A percentile compares a stretch with the other conserved stretches of the same genome.
Evolutionary conservation across 2,113 vertebrate species (phyloP).

Genomic region (Oceanodroma tethys): DNA sequence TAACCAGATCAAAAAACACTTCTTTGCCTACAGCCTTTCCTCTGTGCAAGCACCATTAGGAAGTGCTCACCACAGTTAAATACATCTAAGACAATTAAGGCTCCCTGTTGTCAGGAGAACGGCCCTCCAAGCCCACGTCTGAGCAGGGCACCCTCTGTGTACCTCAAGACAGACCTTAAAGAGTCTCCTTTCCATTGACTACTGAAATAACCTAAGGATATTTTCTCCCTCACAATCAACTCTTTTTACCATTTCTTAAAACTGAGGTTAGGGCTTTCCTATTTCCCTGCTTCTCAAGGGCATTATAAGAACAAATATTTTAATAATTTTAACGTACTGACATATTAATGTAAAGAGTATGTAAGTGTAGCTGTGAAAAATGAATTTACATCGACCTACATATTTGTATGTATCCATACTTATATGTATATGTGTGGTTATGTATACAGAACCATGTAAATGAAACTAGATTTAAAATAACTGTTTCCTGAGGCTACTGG

Average conservation of each 20-base stretch:
- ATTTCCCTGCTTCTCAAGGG: background rate
- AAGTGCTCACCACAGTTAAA: background rate
- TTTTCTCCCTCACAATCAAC: background rate
- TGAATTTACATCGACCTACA: background rate
- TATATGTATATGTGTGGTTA: background rate
- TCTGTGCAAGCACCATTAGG: background rate
- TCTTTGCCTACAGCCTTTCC: background rate
- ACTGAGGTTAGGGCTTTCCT: background rate
- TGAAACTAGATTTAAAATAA: background rate
- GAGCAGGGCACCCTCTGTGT: background rate
- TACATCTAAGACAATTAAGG: background rate
- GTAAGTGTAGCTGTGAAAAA: background rate
- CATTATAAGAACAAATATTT: background rate
- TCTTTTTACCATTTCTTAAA: background rate
- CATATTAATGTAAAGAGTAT: background rate
- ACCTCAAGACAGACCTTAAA: background rate
- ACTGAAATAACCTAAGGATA: background rate
- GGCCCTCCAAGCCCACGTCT: accelerated
- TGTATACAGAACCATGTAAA: background rate
- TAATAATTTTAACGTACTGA: background rate
- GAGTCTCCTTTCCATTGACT: background rate
- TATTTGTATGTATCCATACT: background rate
- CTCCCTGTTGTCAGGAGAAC: background rate
- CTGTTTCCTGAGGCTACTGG: background rate
- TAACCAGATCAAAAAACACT: background rate